Percentiles rank a stretch among this genome's conserved stretches.
phyloP scores from a whole-genome alignment of 2,113 vertebrate genomes.

The Vulpes vulpes region DNA sequence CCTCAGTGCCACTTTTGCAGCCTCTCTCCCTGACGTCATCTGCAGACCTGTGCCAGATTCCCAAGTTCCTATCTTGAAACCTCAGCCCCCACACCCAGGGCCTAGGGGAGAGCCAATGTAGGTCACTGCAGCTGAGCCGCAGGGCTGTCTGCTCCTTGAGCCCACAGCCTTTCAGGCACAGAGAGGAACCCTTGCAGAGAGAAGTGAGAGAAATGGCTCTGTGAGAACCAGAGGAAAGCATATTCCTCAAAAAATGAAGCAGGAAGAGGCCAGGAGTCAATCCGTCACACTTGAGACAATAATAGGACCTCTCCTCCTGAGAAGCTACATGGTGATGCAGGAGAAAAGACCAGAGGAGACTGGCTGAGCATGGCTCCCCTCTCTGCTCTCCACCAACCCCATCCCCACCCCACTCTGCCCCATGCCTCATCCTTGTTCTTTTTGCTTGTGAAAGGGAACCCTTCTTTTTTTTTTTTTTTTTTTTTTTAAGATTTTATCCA shows the following conservation, averaged over 20 bases:
- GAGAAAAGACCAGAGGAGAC: background rate
- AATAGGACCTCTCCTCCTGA: background rate
- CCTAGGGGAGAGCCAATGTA: conserved; percentile 75
- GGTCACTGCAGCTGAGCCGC: conserved; percentile 78
- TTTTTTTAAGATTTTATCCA: too few species aligned
- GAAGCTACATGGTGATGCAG: background rate
- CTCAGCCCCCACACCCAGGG: conserved; percentile 69
- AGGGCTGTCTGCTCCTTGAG: conserved; percentile 67
- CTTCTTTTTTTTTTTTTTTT: background rate
- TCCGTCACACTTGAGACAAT: background rate
- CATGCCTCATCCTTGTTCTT: background rate
- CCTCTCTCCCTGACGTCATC: conserved; percentile 55
- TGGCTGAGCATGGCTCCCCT: background rate
- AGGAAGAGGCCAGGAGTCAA: background rate
- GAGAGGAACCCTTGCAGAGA: conserved; percentile 59
- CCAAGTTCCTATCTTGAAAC: conserved; percentile 77
- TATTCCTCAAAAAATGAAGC: conserved; percentile 40
- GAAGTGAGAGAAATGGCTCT: conserved; percentile 36
- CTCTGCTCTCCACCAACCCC: background rate
- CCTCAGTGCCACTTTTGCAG: conserved; percentile 45
- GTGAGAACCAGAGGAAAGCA: conserved; percentile 11
- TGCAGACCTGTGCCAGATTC: conserved; percentile 74
- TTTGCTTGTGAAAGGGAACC: conserved; percentile 35
- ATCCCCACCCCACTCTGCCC: background rate
- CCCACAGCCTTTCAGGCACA: conserved; percentile 20